Base-by-base conservation (phyloP, 2,888 invertebrate genomes). In the Drosophila lutescens region DNA sequence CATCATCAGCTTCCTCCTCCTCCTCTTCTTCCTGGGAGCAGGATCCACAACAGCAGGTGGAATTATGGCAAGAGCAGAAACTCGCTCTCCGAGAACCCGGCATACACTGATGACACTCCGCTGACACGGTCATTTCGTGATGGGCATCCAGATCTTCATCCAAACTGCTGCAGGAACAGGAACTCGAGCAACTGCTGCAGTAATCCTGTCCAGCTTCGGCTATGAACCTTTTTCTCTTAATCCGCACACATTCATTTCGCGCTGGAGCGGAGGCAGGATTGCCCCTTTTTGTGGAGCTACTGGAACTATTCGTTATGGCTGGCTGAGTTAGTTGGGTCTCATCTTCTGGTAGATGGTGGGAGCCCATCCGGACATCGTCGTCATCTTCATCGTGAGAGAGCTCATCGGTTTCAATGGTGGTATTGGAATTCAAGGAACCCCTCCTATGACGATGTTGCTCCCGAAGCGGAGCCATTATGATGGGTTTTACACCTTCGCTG, bases 61-160 rank as follows among this genome's bases (percentile, higher is more conserved):
- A 84, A 2, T 91, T 91, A 65, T 89, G 89, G 70, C 92, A 91
- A 9, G 91, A 91, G 51, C 91, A 90, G 65, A 89, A 90, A 65
- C 91, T 91, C 13, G 66, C 78, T 38, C 80, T 74, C 43, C 90
- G 89, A 60, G 91, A 88, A 15, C 87, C 83, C 8, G 89, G 88
- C 12, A 53, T 23, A 8, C 58, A 51, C 34, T 77, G 65, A 77
- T 90, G 90, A 36, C 90, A 91, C 41, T 90, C 90, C 6, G 80
- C 90, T 4, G 86, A 70, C 0, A 90, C 89, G 0, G 85, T 87
- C 41, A 90, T 50, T 36, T 86, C 83, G 20, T 79, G 62, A 4
- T 43, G 78, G 2, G 75, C 76, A 6, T 51, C 36, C 30, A 72
- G 60, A 60, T 88, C 90, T 47, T 89, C 87, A 15, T 89, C 89